Base-by-base conservation (phyloP, 1,140 invertebrate genomes). In the Oryzaephilus surinamensis region DNA sequence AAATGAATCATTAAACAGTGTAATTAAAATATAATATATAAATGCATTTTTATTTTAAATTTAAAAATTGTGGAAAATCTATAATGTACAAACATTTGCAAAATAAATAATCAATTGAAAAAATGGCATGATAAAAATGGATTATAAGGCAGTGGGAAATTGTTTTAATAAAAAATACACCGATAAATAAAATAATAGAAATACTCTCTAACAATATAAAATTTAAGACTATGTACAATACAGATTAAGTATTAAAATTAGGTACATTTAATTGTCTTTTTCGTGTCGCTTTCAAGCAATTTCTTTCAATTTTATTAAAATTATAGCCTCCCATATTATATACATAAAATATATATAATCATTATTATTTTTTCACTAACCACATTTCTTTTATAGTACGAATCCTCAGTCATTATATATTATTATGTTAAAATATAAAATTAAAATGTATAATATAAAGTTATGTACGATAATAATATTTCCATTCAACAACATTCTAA, bases 221-320 rank as follows among this genome's bases (percentile, higher is more conserved):
- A 39, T 41, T 30, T 38, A n/a, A n/a, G n/a, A 18, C 35, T 43
- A 43, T 36, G 27, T 38, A n/a, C n/a, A n/a, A n/a, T n/a, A 30
- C 39, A 45, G 32, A 38, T 45, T 50, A 51, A 51, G 50, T 51
- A 51, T 38, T 38, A 46, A 51, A 51, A 51, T 46, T 46, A 51
- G 50, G 46, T 51, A 51, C 50, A 49, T 49, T 45, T 38, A 38
- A 49, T 43, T 51, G 50, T 51, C 50, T 51, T 51, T 46, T 51
- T 31, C 49, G 19, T 24, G 11, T 6, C 11, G 4, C 4, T 24
- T 24, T 7, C 10, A n/a, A 24, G 11, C 11, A 5, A 10, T 24
- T 24, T 21, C 10, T 21, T 6, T 21, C 20, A 24, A n/a, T 24
- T n/a, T 6, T 24, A 10, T 24, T 1, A 38, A 28, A 35, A 30